Conservation (phyloP, 2,113 vertebrate genomes). For the Illadopsis cleaveri region DNA sequence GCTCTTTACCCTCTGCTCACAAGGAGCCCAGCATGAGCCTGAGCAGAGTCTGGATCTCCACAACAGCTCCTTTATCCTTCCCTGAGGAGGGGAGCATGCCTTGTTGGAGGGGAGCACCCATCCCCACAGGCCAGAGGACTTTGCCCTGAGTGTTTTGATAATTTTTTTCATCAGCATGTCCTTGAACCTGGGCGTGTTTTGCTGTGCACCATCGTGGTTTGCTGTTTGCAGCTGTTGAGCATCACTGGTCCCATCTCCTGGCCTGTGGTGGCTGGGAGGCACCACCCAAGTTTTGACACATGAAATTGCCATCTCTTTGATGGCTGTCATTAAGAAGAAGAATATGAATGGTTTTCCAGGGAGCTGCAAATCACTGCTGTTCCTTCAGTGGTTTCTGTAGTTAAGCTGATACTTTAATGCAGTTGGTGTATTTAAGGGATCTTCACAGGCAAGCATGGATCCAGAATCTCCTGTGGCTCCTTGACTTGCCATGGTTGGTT, state of each 20-base stretch:
- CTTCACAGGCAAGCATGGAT: fast-evolving
- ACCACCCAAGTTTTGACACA: not conserved
- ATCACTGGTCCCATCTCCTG: fast-evolving
- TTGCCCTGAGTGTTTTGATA: not conserved
- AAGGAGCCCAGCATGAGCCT: constrained; percentile 26
- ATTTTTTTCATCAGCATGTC: fast-evolving
- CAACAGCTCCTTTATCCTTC: constrained; percentile 3
- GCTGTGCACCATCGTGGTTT: not conserved
- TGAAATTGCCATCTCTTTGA: not conserved
- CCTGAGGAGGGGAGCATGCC: not conserved
- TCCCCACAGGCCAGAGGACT: fast-evolving
- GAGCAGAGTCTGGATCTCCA: constrained; percentile 5
- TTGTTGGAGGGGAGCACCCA: not conserved
- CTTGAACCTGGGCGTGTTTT: not conserved
- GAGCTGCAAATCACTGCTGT: not conserved
- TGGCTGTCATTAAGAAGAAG: not conserved
- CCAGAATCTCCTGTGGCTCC: not conserved
- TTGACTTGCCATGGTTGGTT: fast-evolving
- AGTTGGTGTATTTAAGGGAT: not conserved
- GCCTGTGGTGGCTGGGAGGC: not conserved
- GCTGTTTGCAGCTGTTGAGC: not conserved
- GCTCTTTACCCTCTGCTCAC: constrained; percentile 25
- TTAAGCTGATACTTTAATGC: not conserved
- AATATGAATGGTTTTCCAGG: not conserved
- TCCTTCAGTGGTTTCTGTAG: not conserved